Evolutionary conservation across 2,113 vertebrate genomes (phyloP).

Genomic region (Mesocricetus auratus): DNA sequence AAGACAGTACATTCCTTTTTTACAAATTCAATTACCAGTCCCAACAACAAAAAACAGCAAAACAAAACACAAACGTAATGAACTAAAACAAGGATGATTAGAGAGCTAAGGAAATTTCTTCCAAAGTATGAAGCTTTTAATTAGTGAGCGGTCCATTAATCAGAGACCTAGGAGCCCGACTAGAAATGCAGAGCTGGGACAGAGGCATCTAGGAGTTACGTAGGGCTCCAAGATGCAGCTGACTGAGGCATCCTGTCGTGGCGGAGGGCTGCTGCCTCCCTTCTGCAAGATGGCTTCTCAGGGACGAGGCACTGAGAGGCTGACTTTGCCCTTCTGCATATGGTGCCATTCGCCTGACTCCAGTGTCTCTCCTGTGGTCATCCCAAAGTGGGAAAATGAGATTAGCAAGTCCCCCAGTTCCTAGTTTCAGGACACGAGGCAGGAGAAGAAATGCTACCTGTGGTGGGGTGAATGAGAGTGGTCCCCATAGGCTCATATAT

Average conservation of each 20-base stretch:
- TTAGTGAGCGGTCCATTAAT: neutral
- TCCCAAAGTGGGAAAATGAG: too few species aligned
- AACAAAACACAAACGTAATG: neutral
- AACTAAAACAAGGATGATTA: neutral
- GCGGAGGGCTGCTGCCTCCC: rapidly evolving
- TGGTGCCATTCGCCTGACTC: rapidly evolving
- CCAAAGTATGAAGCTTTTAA: neutral
- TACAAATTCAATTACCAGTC: neutral
- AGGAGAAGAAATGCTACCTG: rapidly evolving
- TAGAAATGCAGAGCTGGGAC: neutral
- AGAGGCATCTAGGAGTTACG: rapidly evolving
- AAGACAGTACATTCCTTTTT: neutral
- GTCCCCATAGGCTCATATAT: neutral
- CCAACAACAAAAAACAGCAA: neutral
- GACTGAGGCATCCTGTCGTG: neutral
- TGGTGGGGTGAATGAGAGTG: neutral
- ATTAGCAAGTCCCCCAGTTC: neutral
- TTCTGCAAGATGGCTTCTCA: rapidly evolving
- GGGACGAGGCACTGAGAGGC: rapidly evolving
- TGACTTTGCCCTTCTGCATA: rapidly evolving
- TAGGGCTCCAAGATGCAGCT: rapidly evolving
- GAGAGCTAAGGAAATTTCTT: neutral
- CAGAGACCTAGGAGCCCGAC: rapidly evolving
- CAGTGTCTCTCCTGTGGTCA: rapidly evolving
- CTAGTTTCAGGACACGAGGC: neutral